Evolutionary conservation across 2,888 invertebrate genomes (phyloP), one percentile per base, ranked within the genome.

Genomic region (Encarsia formosa): DNA sequence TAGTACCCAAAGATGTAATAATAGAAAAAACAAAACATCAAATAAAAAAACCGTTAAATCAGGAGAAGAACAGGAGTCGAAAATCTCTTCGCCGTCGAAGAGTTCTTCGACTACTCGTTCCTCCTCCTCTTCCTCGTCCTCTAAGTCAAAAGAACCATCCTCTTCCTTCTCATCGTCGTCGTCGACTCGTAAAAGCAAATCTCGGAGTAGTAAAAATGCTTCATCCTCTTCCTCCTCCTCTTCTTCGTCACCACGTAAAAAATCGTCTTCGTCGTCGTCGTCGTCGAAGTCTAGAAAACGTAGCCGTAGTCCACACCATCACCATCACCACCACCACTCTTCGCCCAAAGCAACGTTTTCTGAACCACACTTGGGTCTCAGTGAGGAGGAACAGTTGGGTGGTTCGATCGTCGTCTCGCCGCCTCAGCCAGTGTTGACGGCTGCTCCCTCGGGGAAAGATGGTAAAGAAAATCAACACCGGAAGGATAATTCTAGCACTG

Each of bases 361-460:
- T 11, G 35, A 45, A 13, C 11, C 22, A n/a, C 38, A 19, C 4
- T 46, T 41, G 16, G 29, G 72, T 55, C 66, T 73, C 41, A 71
- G 68, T 53, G 73, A 73, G 66, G 73, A 73, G 61, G 73, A 73
- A 57, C 71, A 73, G 59, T 29, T 56, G 11, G 71, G 71, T 43
- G 73, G 73, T 60, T 71, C 73, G 23, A 63, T 73, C 51, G 71
- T 73, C 59, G 70, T 73, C 42, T 69, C 73, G 54, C 71, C 74
- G 55, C 71, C 71, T 49, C 71, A 72, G 59, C 72, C 70, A 43
- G 67, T 68, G 18, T 26, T 11, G 26, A 26, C 26, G 8, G 26
- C 34, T 34, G 9, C 34, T 34, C 16, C 13, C n/a, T n/a, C n/a
- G n/a, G n/a, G n/a, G n/a, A n/a, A n/a, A n/a, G n/a, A n/a, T n/a